Conservation (phyloP, 2,113 vertebrate species). For the Phaethornis superciliosus region DNA sequence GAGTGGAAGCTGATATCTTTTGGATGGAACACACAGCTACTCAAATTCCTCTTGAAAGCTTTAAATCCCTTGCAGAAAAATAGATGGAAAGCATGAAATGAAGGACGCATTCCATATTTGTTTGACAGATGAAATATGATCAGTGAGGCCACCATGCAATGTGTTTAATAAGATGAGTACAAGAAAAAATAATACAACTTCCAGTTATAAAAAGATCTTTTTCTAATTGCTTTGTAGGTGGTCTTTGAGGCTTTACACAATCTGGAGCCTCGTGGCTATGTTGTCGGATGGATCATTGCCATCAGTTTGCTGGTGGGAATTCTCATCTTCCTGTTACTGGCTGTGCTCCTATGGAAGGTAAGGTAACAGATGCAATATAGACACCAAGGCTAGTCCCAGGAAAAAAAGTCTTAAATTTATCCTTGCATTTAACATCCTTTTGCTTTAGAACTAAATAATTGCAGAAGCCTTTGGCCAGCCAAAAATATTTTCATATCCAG, state of each 20-base stretch:
- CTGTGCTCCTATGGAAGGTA: constrained; percentile 98
- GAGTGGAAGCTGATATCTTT: not conserved
- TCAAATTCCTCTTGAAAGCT: constrained; percentile 23
- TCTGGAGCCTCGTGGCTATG: constrained; percentile 94
- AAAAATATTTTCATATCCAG: not conserved
- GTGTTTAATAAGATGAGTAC: constrained; percentile 15
- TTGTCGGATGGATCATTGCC: constrained; percentile 99
- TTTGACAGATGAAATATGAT: constrained; percentile 47
- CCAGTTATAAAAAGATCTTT: not conserved
- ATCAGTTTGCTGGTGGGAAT: constrained; percentile 97
- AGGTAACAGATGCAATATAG: constrained; percentile 41
- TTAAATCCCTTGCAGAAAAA: not conserved
- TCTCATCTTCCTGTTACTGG: constrained; percentile 96
- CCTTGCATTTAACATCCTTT: not conserved
- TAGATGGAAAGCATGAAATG: not conserved
- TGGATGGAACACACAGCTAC: not conserved
- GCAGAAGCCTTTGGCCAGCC: not conserved
- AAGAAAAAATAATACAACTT: constrained; percentile 23
- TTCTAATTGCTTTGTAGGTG: constrained; percentile 79
- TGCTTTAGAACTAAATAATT: not conserved
- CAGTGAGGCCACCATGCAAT: not conserved
- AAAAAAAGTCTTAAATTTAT: not conserved
- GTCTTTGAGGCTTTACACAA: constrained; percentile 97
- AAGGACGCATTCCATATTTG: not conserved
- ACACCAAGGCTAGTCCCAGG: not conserved